Evolutionary conservation across 2,797 vertebrate genomes (phyloP).

Genomic region (Cirrhinus mrigala): DNA sequence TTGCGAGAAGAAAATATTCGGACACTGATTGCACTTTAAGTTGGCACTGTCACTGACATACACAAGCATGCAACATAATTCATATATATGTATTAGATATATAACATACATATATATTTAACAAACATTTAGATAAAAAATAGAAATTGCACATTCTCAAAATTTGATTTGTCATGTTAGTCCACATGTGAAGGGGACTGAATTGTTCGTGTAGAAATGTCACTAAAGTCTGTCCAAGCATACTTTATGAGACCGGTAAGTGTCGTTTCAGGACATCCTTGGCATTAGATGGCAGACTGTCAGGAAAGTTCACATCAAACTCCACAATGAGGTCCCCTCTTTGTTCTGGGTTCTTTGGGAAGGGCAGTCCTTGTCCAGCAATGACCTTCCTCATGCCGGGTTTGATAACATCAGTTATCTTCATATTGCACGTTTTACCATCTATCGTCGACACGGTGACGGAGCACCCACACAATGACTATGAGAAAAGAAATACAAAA

Average conservation of each 20-base stretch:
- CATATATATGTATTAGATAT: not conserved
- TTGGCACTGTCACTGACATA: conserved; percentile 65
- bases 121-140: conserved; percentile 75
- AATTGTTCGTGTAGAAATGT: conserved; percentile 24
- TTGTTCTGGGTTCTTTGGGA: conserved; percentile 96
- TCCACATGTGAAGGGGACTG: conserved; percentile 48
- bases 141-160: conserved; percentile 79
- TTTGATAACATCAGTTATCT: conserved; percentile 96
- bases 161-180: conserved; percentile 65
- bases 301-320: conserved; percentile 96
- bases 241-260: conserved; percentile 87
- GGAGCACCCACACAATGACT: conserved; percentile 97
- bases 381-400: conserved; percentile 96
- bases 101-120: conserved; percentile 49
- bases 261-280: conserved; percentile 97
- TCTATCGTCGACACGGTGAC: conserved; percentile 96
- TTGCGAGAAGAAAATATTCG: conserved; percentile 62
- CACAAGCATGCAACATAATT: conserved; percentile 76
- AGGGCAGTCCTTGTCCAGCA: conserved; percentile 93
- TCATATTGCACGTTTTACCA: conserved; percentile 94
- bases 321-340: conserved; percentile 97
- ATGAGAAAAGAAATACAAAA: conserved; percentile 63
- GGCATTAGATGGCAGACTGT: conserved; percentile 89
- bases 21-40: conserved; percentile 62
- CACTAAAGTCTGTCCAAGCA: conserved; percentile 43